A percentile compares a stretch with the other conserved stretches of the same genome.
Evolutionary conservation across 1,140 invertebrate genomes (phyloP).

Genomic region (Nasonia longicornis): DNA sequence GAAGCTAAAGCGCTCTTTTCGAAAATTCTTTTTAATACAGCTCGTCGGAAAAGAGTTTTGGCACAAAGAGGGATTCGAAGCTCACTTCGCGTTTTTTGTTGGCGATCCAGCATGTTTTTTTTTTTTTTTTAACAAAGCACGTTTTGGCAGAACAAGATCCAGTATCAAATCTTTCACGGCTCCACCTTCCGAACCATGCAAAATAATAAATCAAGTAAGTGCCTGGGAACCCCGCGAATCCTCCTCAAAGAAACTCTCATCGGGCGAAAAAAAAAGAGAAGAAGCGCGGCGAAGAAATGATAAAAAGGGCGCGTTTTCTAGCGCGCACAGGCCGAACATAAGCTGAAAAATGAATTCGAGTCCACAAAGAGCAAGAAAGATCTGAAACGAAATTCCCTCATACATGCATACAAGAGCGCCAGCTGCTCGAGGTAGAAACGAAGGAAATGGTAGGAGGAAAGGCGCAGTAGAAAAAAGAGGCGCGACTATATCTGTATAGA

Average conservation of each 20-base stretch:
- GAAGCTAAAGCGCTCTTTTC: neutral
- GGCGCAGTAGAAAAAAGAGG: neutral
- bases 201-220: neutral
- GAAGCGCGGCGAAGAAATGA: neutral
- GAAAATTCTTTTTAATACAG: neutral
- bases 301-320: too few relatives aligned
- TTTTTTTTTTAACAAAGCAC: too few relatives aligned
- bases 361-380: neutral
- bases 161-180: too few relatives aligned
- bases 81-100: too few relatives aligned
- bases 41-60: neutral
- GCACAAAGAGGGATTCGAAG: neutral
- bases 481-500: neutral
- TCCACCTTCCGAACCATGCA: too few relatives aligned
- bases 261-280: too few relatives aligned
- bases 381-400: neutral
- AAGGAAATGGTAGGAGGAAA: too few relatives aligned
- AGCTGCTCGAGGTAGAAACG: neutral
- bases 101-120: too few relatives aligned
- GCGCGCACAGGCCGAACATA: neutral
- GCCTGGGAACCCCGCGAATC: too few relatives aligned
- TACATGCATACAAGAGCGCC: neutral
- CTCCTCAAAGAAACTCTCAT: too few relatives aligned
- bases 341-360: conserved; percentile 3
- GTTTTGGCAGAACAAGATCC: too few relatives aligned